phyloP scores from a whole-genome alignment of 2,113 vertebrate genomes.

The Mastomys coucha region DNA sequence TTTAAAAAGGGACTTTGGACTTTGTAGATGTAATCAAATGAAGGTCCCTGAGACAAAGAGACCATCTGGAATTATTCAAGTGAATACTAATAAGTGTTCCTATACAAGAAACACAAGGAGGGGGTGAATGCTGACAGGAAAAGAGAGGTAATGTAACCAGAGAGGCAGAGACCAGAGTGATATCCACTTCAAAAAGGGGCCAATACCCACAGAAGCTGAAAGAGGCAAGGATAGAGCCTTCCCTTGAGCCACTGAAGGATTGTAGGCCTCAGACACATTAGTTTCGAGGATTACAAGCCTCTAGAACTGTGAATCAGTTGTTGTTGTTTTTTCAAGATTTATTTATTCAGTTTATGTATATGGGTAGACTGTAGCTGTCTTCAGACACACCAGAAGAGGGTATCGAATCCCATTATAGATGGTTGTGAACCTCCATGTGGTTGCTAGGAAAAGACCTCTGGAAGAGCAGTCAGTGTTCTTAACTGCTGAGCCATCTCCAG shows the following conservation, averaged over 20 bases:
- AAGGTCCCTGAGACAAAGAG: conserved; percentile 16
- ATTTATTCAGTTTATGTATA: too few species aligned
- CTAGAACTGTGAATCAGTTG: not conserved
- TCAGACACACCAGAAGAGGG: too few species aligned
- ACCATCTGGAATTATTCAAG: not conserved
- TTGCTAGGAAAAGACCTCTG: too few species aligned
- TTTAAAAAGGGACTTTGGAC: not conserved
- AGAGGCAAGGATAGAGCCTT: not conserved
- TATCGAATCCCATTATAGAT: too few species aligned
- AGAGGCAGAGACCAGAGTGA: not conserved
- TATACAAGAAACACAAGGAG: conserved; percentile 30
- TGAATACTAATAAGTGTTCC: not conserved
- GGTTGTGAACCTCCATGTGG: too few species aligned
- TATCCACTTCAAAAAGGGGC: not conserved
- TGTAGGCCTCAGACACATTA: not conserved
- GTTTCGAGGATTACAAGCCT: not conserved
- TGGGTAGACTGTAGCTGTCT: too few species aligned
- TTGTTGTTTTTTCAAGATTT: too few species aligned
- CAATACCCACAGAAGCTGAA: not conserved
- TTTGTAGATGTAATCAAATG: conserved; percentile 14
- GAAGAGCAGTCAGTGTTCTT: too few species aligned
- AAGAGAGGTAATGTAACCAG: not conserved
- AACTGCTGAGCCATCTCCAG: too few species aligned
- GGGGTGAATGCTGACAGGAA: not conserved
- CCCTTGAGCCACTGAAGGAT: not conserved